Conservation (phyloP, 2,888 invertebrate species). For the Charanyca ferruginea region DNA sequence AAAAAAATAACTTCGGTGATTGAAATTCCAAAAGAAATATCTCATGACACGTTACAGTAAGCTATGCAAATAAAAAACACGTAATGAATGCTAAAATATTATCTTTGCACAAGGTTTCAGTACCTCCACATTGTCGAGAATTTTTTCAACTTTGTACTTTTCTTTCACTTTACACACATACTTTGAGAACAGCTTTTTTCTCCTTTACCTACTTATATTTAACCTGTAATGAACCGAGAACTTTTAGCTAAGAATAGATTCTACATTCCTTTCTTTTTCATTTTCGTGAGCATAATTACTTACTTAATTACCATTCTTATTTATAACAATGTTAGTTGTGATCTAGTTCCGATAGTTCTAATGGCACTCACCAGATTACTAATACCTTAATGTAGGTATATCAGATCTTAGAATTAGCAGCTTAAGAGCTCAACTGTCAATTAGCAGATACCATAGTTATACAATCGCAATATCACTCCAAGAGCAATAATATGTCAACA, state of each 20-base stretch:
- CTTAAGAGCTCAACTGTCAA: too few relatives aligned
- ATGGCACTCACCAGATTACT: too few relatives aligned
- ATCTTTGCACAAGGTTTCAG: constrained; percentile 27
- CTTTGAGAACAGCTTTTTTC: constrained; percentile 28
- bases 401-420: too few relatives aligned
- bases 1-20: constrained; percentile 1
- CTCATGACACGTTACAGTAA: constrained; percentile 13
- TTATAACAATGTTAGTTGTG: too few relatives aligned
- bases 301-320: background rate
- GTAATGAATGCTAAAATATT: constrained; percentile 52
- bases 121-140: constrained; percentile 38
- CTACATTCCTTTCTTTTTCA: background rate
- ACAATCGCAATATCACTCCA: too few relatives aligned
- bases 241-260: background rate
- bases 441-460: too few relatives aligned
- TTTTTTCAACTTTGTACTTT: constrained; percentile 42
- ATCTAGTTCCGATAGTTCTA: too few relatives aligned
- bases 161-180: constrained; percentile 24
- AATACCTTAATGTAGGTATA: too few relatives aligned
- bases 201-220: constrained; percentile 13
- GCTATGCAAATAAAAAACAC: constrained; percentile 35
- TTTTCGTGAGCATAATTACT: background rate
- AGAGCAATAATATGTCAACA: too few relatives aligned
- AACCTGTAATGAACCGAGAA: background rate
- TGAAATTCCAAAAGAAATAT: constrained; percentile 23